Evolutionary conservation across 2,113 vertebrate species (phyloP), one percentile per base, ranked within the genome.

Genomic region (Sakesphorus luctuosus): DNA sequence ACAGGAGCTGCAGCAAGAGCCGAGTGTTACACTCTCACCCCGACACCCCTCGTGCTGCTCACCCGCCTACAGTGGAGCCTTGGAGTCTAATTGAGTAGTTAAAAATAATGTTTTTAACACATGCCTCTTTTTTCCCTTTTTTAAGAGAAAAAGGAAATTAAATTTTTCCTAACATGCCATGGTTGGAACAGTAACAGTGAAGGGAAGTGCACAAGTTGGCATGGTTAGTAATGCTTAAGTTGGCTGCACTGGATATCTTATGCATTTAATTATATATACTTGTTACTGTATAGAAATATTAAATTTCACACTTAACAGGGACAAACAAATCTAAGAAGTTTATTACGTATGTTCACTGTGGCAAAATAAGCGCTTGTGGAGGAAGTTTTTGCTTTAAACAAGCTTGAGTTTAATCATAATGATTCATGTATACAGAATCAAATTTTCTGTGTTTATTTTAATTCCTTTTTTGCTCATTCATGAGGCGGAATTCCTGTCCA

Each of bases 351-450:
- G 90, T 75, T 86, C 73, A 68, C 21, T 26, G 40, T 80, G 85
- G 93, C 77, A 92, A 90, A 96, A 72, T 68, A 89, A 75, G 84
- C 52, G 62, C 89, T 90, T 6, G 2, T 50, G 80, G 80, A 82
- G 80, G 90, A 95, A 84, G 66, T 53, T 96, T 95, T 89, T 84
- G 38, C 85, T 94, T 94, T 87, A 88, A 96, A 89, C 74, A 82
- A 78, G 69, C 85, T 95, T 75, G 62, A 40, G 87, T 95, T 93
- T 87, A 81, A 73, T 81, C 65, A 9, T 33, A 44, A 43, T 59
- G 88, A 81, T 91, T 94, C 66, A 49, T 69, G n/a, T 87, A 50
- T 75, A 61, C 58, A 78, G 49, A 88, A 56, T 84, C 36, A 61
- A 73, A 69, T 49, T 62, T 33, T n/a, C 3, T 13, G 18, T 66